A percentile compares a stretch with the other conserved stretches of the same genome.
Evolutionary conservation across 1,140 invertebrate species (phyloP).

Genomic region (Vanessa tameamea): DNA sequence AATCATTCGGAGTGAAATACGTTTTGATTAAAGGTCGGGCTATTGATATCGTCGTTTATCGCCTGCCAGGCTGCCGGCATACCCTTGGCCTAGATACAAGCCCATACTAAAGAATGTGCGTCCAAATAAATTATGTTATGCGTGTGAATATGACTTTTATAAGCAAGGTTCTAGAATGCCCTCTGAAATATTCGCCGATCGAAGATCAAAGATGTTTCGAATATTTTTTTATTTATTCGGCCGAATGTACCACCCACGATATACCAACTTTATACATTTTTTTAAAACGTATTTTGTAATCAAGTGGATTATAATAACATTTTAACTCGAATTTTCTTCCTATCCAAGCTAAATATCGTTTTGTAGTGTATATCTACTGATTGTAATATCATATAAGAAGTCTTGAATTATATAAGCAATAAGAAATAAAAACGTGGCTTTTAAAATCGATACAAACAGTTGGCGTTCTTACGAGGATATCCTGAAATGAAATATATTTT

Average conservation of each 20-base stretch:
- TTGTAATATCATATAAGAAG: too few relatives aligned
- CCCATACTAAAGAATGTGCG: slow-evolving; percentile 14
- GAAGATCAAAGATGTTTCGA: too few relatives aligned
- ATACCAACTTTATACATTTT: background rate
- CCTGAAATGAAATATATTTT: too few relatives aligned
- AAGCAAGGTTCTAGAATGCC: background rate
- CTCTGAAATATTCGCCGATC: too few relatives aligned
- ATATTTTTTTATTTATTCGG: too few relatives aligned
- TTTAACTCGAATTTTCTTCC: too few relatives aligned
- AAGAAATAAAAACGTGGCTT: too few relatives aligned
- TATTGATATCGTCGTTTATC: slow-evolving; percentile 19
- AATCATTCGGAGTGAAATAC: background rate
- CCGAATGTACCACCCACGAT: too few relatives aligned
- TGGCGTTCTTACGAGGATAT: too few relatives aligned
- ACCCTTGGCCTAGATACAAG: slow-evolving; percentile 32
- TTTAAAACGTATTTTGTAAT: background rate
- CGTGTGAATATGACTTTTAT: slow-evolving; percentile 5
- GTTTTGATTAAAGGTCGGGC: slow-evolving; percentile 9
- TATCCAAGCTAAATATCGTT: background rate
- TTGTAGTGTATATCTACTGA: too few relatives aligned
- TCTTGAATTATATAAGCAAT: too few relatives aligned
- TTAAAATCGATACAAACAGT: too few relatives aligned
- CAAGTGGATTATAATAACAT: background rate
- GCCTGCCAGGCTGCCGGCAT: slow-evolving; percentile 12
- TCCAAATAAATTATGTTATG: slow-evolving; percentile 8